Conservation (phyloP, 2,797 vertebrate genomes). For the Enteromius treurensis region DNA sequence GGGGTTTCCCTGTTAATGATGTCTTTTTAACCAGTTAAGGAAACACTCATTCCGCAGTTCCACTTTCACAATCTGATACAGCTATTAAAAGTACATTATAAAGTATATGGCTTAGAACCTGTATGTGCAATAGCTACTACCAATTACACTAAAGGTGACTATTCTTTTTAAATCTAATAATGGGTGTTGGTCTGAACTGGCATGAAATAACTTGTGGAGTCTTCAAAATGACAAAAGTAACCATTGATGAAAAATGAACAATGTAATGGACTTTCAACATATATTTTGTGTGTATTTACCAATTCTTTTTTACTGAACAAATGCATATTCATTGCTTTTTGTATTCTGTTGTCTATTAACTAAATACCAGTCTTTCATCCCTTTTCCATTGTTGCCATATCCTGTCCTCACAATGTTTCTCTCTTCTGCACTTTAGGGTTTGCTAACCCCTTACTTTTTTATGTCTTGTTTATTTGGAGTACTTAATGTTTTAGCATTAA, state of each 20-base stretch:
- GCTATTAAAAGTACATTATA: conserved; percentile 59
- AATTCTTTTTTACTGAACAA: conserved; percentile 66
- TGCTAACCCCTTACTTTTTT: conserved; percentile 59
- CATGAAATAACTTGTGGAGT: conserved; percentile 61
- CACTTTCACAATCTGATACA: conserved; percentile 59
- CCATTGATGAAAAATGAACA: conserved; percentile 57
- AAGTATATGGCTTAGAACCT: conserved; percentile 76
- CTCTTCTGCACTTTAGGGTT: conserved; percentile 75
- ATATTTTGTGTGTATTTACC: conserved; percentile 69
- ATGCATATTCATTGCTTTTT: conserved; percentile 55
- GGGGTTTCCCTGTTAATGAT: conserved; percentile 47
- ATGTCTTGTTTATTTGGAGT: conserved; percentile 67
- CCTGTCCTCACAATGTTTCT: conserved; percentile 57
- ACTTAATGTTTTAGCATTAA: conserved; percentile 71
- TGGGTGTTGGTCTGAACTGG: conserved; percentile 62
- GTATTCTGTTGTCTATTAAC: conserved; percentile 63
- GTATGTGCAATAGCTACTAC: conserved; percentile 82
- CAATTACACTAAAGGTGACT: conserved; percentile 63
- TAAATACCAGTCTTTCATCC: conserved; percentile 46
- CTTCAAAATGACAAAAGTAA: conserved; percentile 56
- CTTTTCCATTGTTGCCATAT: conserved; percentile 45
- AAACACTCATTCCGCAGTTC: conserved; percentile 51
- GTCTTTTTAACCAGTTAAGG: conserved; percentile 59
- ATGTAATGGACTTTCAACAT: conserved; percentile 63
- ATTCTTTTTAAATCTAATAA: conserved; percentile 60